These are phyloP conservation scores for Proteles cristata DNA, from an alignment of 2,113 vertebrate genomes.

Conservation along the genomic window DNA sequence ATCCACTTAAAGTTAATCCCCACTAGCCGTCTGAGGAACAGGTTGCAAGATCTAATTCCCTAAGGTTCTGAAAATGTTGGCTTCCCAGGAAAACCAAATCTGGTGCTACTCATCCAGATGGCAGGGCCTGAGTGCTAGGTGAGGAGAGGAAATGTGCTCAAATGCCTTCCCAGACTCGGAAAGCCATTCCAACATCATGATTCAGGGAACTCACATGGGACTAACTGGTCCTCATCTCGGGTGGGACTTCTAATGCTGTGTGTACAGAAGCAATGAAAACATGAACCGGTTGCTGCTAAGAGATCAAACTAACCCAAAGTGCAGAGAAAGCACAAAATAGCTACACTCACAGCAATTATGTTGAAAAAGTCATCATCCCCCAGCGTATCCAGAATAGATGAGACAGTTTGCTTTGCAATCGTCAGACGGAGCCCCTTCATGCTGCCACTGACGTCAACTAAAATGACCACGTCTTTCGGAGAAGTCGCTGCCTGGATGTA, in stretches of 20 bases:
- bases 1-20: background rate
- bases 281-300: background rate
- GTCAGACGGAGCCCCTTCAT: constrained; percentile 99
- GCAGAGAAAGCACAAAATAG: constrained; percentile 15
- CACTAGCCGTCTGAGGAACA: background rate
- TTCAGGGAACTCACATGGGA: background rate
- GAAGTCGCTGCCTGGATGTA: constrained; percentile 99
- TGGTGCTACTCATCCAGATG: background rate
- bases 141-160: background rate
- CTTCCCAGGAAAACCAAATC: background rate
- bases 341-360: constrained; percentile 95
- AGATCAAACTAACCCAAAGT: background rate
- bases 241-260: background rate
- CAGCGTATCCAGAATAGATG: constrained; percentile 98
- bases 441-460: constrained; percentile 98
- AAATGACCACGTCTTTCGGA: constrained; percentile 97
- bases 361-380: constrained; percentile 99
- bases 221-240: background rate
- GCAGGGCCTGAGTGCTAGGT: background rate
- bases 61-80: background rate
- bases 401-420: constrained; percentile 97
- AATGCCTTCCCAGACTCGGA: background rate
- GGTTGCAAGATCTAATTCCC: background rate
- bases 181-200: background rate
- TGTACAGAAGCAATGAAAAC: background rate